Evolutionary conservation across 2,888 invertebrate genomes (phyloP).

Genomic region (Willowsia nigromaculata): DNA sequence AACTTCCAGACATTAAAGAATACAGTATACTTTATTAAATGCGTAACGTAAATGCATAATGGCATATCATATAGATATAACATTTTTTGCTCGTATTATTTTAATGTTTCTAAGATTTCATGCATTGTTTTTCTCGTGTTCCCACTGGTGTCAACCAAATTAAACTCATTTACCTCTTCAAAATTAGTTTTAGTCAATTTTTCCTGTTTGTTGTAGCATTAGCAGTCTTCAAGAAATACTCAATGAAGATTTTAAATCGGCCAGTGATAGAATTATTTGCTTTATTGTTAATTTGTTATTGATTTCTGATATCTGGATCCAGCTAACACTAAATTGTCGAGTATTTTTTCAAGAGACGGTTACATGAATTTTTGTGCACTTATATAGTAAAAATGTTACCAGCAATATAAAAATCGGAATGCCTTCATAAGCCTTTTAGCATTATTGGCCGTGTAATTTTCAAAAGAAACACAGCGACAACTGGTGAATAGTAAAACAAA

Average conservation of each 20-base stretch:
- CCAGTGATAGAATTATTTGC: background rate
- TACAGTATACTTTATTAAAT: background rate
- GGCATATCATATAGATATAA: background rate
- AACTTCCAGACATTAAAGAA: background rate
- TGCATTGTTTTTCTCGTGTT: background rate
- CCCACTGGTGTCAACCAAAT: conserved; percentile 7
- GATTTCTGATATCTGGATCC: background rate
- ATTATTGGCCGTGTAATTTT: background rate
- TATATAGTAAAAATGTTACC: background rate
- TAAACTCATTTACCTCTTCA: background rate
- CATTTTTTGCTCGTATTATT: background rate
- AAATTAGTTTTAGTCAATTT: background rate
- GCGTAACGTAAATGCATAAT: background rate
- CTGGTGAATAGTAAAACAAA: background rate
- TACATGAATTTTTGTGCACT: background rate
- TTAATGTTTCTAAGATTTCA: background rate
- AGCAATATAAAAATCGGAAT: background rate
- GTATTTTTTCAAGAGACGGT: conserved; percentile 21
- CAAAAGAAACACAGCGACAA: background rate
- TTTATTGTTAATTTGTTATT: background rate
- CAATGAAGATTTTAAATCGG: background rate
- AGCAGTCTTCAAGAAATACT: conserved; percentile 21
- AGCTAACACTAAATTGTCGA: background rate
- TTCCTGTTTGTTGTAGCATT: background rate
- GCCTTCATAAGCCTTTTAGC: background rate